These are phyloP conservation scores for Clarias magur DNA, from an alignment of 2,113 vertebrate species.

Conservation along the genomic window DNA sequence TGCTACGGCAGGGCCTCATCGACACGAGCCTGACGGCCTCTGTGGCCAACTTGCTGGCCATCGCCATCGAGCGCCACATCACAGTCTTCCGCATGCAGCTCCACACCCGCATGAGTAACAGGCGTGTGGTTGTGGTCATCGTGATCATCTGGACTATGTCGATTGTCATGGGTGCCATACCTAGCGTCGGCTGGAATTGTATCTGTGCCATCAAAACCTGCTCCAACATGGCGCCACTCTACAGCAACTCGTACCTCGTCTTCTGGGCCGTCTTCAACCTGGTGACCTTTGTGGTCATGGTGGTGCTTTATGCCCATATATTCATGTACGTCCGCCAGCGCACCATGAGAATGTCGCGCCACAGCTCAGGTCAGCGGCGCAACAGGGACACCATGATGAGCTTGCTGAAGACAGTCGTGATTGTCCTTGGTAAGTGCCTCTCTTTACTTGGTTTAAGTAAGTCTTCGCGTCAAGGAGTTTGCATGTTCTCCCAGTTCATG, in stretches of 20 bases:
- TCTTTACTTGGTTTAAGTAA: background rate
- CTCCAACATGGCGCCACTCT: slow-evolving; percentile 98
- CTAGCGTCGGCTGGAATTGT: slow-evolving; percentile 97
- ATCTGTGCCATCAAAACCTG: slow-evolving; percentile 89
- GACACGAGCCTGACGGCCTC: slow-evolving; percentile 97
- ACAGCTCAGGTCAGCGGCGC: slow-evolving; percentile 91
- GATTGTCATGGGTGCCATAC: slow-evolving; percentile 95
- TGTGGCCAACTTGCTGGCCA: slow-evolving; percentile 93
- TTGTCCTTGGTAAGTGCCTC: slow-evolving; percentile 88
- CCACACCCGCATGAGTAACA: slow-evolving; percentile 97
- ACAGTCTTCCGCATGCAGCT: slow-evolving; percentile 99
- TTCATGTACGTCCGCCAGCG: slow-evolving; percentile 97
- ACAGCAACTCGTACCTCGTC: slow-evolving; percentile 96
- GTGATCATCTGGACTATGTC: slow-evolving; percentile 99
- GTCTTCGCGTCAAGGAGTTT: background rate
- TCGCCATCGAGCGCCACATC: slow-evolving; percentile 97
- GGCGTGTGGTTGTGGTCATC: slow-evolving; percentile 94
- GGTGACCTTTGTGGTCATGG: slow-evolving; percentile 98
- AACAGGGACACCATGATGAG: slow-evolving; percentile 99
- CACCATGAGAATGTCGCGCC: slow-evolving; percentile 98
- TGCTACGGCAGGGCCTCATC: slow-evolving; percentile 95
- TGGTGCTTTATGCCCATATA: slow-evolving; percentile 97
- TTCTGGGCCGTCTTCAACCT: slow-evolving; percentile 99
- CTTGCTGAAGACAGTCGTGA: slow-evolving; percentile 95
- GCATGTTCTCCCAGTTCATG: no score